These are phyloP conservation scores for Notarius quadriscutis DNA, from an alignment of 2,113 vertebrate genomes.

Conservation along the genomic window DNA sequence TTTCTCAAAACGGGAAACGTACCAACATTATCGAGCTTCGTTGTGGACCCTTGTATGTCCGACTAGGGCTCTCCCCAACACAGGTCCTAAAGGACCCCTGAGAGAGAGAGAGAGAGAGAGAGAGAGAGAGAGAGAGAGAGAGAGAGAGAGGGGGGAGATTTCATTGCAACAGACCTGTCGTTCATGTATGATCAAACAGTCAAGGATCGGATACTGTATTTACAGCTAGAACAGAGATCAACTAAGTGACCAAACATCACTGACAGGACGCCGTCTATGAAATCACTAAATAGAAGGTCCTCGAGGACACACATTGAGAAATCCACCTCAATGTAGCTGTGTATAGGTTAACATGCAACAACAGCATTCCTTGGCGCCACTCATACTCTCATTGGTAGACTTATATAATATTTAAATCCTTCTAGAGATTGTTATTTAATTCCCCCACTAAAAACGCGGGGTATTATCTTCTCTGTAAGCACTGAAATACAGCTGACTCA, in stretches of 20 bases:
- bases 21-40: constrained; percentile 53
- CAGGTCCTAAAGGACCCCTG: constrained; percentile 54
- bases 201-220: constrained; percentile 37
- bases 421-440: constrained; percentile 59
- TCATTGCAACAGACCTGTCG: constrained; percentile 41
- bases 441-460: constrained; percentile 60
- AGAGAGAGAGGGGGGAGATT: constrained; percentile 34
- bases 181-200: constrained; percentile 50
- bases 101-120: constrained; percentile 42
- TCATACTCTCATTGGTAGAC: constrained; percentile 65
- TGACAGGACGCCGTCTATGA: constrained; percentile 47
- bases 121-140: constrained; percentile 32
- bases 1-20: background rate
- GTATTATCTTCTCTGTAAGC: constrained; percentile 50
- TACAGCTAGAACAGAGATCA: constrained; percentile 27
- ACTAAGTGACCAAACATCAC: constrained; percentile 49
- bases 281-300: constrained; percentile 67
- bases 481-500: constrained; percentile 61
- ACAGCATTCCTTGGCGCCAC: constrained; percentile 72
- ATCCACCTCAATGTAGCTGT: constrained; percentile 69
- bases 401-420: constrained; percentile 59
- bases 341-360: constrained; percentile 79
- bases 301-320: constrained; percentile 72
- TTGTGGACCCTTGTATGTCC: background rate
- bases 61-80: constrained; percentile 46